phyloP scores from a whole-genome alignment of 2,113 vertebrate genomes.

The Sminthopsis crassicaudata region DNA sequence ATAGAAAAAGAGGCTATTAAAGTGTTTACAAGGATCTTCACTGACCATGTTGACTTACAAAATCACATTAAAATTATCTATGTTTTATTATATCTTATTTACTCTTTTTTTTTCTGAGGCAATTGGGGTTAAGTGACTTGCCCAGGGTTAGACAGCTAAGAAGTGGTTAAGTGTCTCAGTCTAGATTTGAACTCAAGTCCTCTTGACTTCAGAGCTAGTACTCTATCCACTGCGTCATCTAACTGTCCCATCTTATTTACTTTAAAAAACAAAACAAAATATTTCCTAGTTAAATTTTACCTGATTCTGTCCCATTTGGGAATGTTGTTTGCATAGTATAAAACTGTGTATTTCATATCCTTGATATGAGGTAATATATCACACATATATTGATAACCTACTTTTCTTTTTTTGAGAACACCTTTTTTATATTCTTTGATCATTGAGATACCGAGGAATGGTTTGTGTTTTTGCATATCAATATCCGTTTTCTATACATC shows the following conservation, averaged over 20 bases:
- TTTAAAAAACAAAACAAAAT: too few relatives aligned
- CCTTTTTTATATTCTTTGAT: neutral
- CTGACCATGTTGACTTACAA: neutral
- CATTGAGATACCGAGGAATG: neutral
- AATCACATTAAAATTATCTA: neutral
- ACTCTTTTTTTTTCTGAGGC: neutral
- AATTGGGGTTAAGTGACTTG: too few relatives aligned
- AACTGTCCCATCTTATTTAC: too few relatives aligned
- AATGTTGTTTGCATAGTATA: neutral
- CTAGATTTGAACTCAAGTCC: too few relatives aligned
- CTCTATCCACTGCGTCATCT: too few relatives aligned
- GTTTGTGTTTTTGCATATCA: neutral
- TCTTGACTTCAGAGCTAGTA: too few relatives aligned
- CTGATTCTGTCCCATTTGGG: neutral
- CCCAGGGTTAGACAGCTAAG: too few relatives aligned
- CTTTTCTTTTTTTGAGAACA: neutral
- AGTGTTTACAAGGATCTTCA: neutral
- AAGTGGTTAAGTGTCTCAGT: too few relatives aligned
- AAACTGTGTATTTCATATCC: neutral
- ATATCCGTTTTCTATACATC: neutral
- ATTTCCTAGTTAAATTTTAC: neutral
- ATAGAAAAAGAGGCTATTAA: neutral
- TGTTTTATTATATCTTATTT: neutral
- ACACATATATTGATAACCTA: neutral
- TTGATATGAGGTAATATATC: neutral